These are phyloP conservation scores for Toxostoma redivivum DNA, from an alignment of 2,113 vertebrate species.

Conservation along the genomic window DNA sequence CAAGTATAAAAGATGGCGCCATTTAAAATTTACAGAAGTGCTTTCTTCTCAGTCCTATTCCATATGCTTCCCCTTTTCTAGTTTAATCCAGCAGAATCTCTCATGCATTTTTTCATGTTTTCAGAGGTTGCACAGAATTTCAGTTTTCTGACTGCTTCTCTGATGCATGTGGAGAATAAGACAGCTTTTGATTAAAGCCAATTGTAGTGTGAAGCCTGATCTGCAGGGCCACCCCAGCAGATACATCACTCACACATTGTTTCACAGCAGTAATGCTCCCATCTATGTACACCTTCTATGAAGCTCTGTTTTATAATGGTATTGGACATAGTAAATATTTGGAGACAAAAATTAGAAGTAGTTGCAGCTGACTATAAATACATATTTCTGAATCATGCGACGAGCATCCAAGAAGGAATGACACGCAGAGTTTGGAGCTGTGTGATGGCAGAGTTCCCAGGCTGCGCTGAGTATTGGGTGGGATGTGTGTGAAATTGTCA, in stretches of 20 bases:
- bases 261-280: not conserved
- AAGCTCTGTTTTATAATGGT: not conserved
- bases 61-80: not conserved
- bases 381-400: not conserved
- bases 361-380: constrained; percentile 9
- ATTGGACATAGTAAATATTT: constrained; percentile 48
- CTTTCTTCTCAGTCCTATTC: not conserved
- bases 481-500: constrained; percentile 37
- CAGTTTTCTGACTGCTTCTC: not conserved
- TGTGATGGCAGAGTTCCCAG: not conserved
- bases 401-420: not conserved
- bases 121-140: not conserved
- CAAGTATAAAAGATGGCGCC: not conserved
- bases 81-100: not conserved
- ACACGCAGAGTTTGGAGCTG: not conserved
- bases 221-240: not conserved
- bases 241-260: not conserved
- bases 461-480: not conserved
- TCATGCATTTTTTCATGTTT: not conserved
- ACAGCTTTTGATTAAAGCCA: not conserved
- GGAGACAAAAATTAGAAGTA: not conserved
- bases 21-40: not conserved
- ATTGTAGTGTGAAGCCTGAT: not conserved
- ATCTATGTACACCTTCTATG: not conserved
- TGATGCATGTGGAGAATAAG: not conserved